These are phyloP conservation scores for Sus cebifrons DNA, from an alignment of 2,797 vertebrate genomes.

Conservation along the genomic window DNA sequence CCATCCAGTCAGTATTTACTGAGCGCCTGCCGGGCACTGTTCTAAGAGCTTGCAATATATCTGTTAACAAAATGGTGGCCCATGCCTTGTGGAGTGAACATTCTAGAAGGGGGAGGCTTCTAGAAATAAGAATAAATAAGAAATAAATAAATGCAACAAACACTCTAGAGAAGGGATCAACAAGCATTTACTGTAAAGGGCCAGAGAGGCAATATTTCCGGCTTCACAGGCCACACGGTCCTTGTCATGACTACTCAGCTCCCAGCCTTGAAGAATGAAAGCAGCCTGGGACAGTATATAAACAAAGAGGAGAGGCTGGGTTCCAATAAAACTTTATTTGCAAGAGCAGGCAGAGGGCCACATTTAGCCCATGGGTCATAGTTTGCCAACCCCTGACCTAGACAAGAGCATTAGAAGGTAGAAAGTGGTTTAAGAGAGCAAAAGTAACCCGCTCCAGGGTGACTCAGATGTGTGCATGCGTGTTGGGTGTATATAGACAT, in stretches of 20 bases:
- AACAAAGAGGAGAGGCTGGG: not conserved
- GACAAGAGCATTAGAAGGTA: not conserved
- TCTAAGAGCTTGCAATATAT: not conserved
- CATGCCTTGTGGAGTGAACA: not conserved
- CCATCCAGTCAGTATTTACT: not conserved
- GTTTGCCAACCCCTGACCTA: not conserved
- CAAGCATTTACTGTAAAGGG: not conserved
- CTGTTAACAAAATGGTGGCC: not conserved
- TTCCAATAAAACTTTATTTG: conserved; percentile 54
- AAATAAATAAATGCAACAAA: not conserved
- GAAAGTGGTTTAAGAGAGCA: not conserved
- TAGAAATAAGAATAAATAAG: too few relatives aligned
- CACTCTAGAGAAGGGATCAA: not conserved
- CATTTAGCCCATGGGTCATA: not conserved
- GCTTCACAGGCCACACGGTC: accelerated
- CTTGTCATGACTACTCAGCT: not conserved
- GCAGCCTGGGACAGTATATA: accelerated
- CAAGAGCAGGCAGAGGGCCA: not conserved
- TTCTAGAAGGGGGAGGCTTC: not conserved
- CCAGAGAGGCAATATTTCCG: too few relatives aligned
- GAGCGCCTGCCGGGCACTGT: accelerated
- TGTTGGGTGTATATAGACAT: accelerated
- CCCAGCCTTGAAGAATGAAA: too few relatives aligned
- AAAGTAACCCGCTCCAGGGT: not conserved
- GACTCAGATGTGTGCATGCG: accelerated